Evolutionary conservation across 2,888 invertebrate genomes (phyloP), one percentile per base, ranked within the genome.

Genomic region (Cloeon dipterum): DNA sequence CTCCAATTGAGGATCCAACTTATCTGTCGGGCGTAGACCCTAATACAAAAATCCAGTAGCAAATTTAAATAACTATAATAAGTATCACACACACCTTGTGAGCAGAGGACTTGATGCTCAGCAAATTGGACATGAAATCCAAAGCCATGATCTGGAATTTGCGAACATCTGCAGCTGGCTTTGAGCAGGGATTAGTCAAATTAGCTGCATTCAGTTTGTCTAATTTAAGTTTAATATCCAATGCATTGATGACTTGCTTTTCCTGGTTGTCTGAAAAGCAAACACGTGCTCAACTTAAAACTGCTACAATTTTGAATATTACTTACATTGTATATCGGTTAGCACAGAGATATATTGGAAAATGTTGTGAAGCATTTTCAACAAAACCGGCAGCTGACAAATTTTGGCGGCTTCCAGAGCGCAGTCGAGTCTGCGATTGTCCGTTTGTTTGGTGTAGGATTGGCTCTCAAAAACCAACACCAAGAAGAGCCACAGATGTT

Each of bases 391-490:
- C n/a, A n/a, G 5, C n/a, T n/a, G 13, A 14, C 29, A 29, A 5
- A 7, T n/a, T 7, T 14, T 29, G 8, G 29, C 14, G 8, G 16
- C 13, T n/a, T 29, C 29, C 5, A 29, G 14, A 14, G 16, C 29
- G 16, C 29, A 29, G n/a, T 7, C 5, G 14, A 29, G 13, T 16
- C 29, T 7, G 5, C 13, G 29, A 8, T 20, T 32, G 16, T 23
- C 23, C 8, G 17, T 11, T 34, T 20, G n/a, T 41, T 58, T 59
- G 33, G 66, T 62, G 29, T 57, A 58, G 41, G 62, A 62, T 44
- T 81, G 74, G 0, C 71, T 66, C 47, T 82, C 79, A 36, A 81
- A 65, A 1, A 77, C 58, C 14, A 82, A 54, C 36, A 73, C 65
- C 16, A 78, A 57, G 47, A 82, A 81, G 11, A 74, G 57, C 66